A percentile compares a stretch with the other conserved stretches of the same genome.
These are phyloP conservation scores for Caenorhabditis virilis DNA, from an alignment of 2,888 invertebrate species.

Conservation along the genomic window DNA sequence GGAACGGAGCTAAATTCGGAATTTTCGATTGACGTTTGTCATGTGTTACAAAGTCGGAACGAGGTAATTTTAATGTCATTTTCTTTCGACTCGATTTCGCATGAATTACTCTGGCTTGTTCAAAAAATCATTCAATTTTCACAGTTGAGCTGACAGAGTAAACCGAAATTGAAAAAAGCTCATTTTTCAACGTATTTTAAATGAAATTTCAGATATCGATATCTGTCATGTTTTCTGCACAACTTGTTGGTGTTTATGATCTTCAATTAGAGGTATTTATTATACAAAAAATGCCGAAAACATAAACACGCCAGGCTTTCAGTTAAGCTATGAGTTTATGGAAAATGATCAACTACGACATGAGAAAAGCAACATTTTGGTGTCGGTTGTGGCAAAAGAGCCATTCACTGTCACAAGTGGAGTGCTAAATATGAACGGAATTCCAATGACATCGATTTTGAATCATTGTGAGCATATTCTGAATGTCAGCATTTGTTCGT, in stretches of 20 bases:
- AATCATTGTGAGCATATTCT: constrained; percentile 49
- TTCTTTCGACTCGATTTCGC: too few relatives aligned
- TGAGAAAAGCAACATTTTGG: constrained; percentile 18
- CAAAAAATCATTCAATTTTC: too few relatives aligned
- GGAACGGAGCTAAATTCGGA: constrained; percentile 43
- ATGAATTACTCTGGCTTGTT: too few relatives aligned
- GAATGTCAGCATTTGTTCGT: constrained; percentile 37
- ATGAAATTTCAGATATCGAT: too few relatives aligned
- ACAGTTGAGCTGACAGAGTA: too few relatives aligned
- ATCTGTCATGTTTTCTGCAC: constrained; percentile 45
- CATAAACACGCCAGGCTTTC: background rate
- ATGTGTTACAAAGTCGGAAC: background rate
- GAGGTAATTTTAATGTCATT: too few relatives aligned
- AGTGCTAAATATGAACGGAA: constrained; percentile 46
- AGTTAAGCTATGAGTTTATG: constrained; percentile 8
- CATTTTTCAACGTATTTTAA: too few relatives aligned
- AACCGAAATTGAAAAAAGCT: too few relatives aligned
- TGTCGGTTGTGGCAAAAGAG: constrained; percentile 38
- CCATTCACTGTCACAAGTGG: constrained; percentile 41
- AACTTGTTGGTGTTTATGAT: constrained; percentile 45
- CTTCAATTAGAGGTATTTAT: constrained; percentile 39
- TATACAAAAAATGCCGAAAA: background rate
- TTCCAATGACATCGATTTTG: constrained; percentile 44
- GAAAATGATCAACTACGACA: background rate
- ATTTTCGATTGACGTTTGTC: constrained; percentile 15